Evolutionary conservation across 2,797 vertebrate species (phyloP).

Genomic region (Brachyalestes nurse): DNA sequence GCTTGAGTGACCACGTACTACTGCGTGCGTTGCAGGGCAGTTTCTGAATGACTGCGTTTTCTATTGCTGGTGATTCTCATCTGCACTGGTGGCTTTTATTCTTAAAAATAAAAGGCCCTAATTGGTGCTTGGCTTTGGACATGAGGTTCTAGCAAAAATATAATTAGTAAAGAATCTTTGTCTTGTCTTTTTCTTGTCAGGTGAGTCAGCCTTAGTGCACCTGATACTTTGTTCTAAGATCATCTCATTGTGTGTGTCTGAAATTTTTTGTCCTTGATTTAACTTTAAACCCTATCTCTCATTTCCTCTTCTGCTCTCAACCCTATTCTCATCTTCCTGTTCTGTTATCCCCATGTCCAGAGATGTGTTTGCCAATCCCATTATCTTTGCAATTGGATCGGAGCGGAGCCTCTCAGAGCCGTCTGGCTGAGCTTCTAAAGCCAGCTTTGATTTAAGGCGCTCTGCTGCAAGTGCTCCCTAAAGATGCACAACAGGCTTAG

Average conservation of each 20-base stretch:
- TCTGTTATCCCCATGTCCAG: constrained; percentile 54
- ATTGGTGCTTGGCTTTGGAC: not conserved
- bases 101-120: not conserved
- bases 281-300: not conserved
- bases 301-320: constrained; percentile 41
- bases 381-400: constrained; percentile 82
- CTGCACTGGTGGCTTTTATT: not conserved
- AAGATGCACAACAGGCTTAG: constrained; percentile 66
- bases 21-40: not conserved
- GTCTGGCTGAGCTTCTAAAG: constrained; percentile 79
- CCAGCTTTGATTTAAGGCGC: constrained; percentile 80
- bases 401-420: constrained; percentile 75
- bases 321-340: constrained; percentile 25
- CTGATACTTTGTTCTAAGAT: not conserved
- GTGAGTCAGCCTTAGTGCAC: not conserved
- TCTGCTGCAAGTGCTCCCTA: constrained; percentile 64
- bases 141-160: not conserved
- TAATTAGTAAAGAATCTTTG: not conserved
- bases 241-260: too few relatives aligned
- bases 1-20: constrained; percentile 29
- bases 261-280: too few relatives aligned
- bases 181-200: too few relatives aligned
- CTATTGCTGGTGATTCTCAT: not conserved
- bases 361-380: constrained; percentile 73
- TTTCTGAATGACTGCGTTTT: constrained; percentile 19